phyloP scores from a whole-genome alignment of 2,113 vertebrate species.

The Stigmatopora argus region DNA sequence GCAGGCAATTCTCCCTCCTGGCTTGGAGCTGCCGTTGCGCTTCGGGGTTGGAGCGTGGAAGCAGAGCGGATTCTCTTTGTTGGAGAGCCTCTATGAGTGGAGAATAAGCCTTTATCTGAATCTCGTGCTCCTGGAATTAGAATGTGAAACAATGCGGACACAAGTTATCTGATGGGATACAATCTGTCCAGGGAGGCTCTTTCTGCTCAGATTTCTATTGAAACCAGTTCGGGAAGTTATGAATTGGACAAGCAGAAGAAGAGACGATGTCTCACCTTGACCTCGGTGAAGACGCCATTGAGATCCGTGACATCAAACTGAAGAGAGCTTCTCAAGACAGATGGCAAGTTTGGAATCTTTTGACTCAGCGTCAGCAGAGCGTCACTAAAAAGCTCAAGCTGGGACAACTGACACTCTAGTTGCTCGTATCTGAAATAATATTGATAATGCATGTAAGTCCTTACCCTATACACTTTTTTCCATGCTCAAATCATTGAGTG shows the following conservation, averaged over 20 bases:
- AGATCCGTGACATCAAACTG: slow-evolving; percentile 77
- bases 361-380: slow-evolving; percentile 76
- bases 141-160: slow-evolving; percentile 18
- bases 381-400: slow-evolving; percentile 80
- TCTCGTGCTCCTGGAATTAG: slow-evolving; percentile 72
- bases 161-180: not conserved
- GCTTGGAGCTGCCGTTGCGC: slow-evolving; percentile 75
- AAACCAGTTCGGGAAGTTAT: not conserved
- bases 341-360: slow-evolving; percentile 83
- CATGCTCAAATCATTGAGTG: not conserved
- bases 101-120: slow-evolving; percentile 67
- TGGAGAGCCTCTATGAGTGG: slow-evolving; percentile 68
- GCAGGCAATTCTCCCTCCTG: slow-evolving; percentile 80
- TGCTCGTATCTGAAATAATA: slow-evolving; percentile 69
- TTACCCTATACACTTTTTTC: not conserved
- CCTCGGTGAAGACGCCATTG: slow-evolving; percentile 64
- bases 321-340: slow-evolving; percentile 76
- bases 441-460: not conserved
- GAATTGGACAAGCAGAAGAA: no score
- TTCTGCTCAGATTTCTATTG: not conserved
- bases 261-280: slow-evolving; percentile 73
- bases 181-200: not conserved
- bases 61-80: slow-evolving; percentile 67
- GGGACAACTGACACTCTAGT: slow-evolving; percentile 72
- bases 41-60: slow-evolving; percentile 66